Evolutionary conservation across 2,113 vertebrate genomes (phyloP).

Genomic region (Natator depressus): DNA sequence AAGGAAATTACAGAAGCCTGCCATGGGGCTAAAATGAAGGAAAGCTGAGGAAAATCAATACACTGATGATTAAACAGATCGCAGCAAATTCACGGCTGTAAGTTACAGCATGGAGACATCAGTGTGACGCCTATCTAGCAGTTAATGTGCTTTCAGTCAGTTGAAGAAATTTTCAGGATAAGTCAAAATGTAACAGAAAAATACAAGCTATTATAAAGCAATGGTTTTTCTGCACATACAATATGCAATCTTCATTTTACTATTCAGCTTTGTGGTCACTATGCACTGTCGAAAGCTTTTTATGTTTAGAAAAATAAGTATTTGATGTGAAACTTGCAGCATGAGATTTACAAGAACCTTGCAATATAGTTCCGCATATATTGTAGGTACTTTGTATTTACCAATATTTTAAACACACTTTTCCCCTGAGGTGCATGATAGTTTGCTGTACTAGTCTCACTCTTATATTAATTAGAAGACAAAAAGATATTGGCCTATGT

Average conservation of each 20-base stretch:
- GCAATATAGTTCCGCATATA: slow-evolving; percentile 45
- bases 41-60: slow-evolving; percentile 92
- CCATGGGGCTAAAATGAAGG: slow-evolving; percentile 89
- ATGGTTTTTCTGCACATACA: slow-evolving; percentile 6
- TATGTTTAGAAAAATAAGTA: slow-evolving; percentile 41
- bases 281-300: slow-evolving; percentile 9
- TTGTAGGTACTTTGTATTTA: slow-evolving; percentile 46
- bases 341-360: slow-evolving; percentile 63
- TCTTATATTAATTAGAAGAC: slow-evolving; percentile 64
- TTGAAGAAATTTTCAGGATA: slow-evolving; percentile 80
- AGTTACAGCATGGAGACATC: slow-evolving; percentile 86
- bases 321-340: slow-evolving; percentile 53
- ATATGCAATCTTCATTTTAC: slow-evolving; percentile 64
- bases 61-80: slow-evolving; percentile 93
- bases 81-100: slow-evolving; percentile 92
- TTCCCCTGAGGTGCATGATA: slow-evolving; percentile 34
- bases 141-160: slow-evolving; percentile 82
- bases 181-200: slow-evolving; percentile 76
- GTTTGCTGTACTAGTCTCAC: slow-evolving; percentile 58
- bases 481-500: slow-evolving; percentile 52
- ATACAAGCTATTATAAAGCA: slow-evolving; percentile 60
- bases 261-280: slow-evolving; percentile 46
- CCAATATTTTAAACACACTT: slow-evolving; percentile 44
- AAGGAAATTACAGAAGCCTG: slow-evolving; percentile 87
- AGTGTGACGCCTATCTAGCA: slow-evolving; percentile 85